A percentile compares a stretch with the other conserved stretches of the same genome.
Evolutionary conservation across 2,888 invertebrate genomes (phyloP).

Genomic region (Pediacus dermestoides): DNA sequence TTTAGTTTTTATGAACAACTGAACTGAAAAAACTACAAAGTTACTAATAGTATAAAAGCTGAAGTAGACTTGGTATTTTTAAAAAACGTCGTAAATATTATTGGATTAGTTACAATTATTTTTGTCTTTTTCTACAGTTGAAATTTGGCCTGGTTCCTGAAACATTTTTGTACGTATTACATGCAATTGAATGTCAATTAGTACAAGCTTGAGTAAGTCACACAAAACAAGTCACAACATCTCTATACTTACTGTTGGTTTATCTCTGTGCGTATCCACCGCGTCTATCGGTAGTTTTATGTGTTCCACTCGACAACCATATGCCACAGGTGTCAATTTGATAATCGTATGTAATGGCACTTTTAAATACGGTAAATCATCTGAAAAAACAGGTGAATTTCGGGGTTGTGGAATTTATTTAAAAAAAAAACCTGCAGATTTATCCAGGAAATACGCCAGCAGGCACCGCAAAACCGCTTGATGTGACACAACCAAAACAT

Average conservation of each 20-base stretch:
- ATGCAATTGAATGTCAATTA: constrained; percentile 19
- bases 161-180: constrained; percentile 39
- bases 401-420: not conserved
- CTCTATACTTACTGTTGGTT: constrained; percentile 66
- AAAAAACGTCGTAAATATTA: not conserved
- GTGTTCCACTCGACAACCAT: constrained; percentile 95
- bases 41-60: constrained; percentile 1
- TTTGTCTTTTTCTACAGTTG: constrained; percentile 20
- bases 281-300: constrained; percentile 88
- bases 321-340: constrained; percentile 96
- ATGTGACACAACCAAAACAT: constrained; percentile 94
- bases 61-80: constrained; percentile 1
- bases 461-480: constrained; percentile 95
- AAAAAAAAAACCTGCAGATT: constrained; percentile 71
- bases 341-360: constrained; percentile 94
- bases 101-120: constrained; percentile 7
- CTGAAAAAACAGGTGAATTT: constrained; percentile 50
- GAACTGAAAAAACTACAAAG: no score
- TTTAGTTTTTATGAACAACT: no score
- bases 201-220: not conserved
- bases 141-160: constrained; percentile 43
- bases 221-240: constrained; percentile 8
- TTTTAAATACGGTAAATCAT: constrained; percentile 84
- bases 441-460: constrained; percentile 96
- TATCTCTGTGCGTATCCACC: constrained; percentile 94